Percentiles rank a stretch among this genome's conserved stretches.
Conservation (phyloP, 2,888 invertebrate species). For the Trachelus stipa region DNA sequence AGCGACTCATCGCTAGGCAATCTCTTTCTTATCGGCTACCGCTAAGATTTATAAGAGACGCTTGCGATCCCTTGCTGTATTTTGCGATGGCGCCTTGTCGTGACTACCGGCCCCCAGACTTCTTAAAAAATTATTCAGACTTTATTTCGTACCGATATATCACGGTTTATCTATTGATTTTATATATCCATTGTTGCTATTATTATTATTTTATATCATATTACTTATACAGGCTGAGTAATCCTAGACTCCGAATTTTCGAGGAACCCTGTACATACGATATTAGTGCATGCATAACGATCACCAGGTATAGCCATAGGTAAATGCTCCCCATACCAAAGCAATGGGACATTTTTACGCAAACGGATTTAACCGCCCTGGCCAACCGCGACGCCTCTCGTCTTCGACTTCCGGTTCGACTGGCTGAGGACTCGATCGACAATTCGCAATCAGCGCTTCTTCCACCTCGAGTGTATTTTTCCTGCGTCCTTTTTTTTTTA, state of each 20-base stretch:
- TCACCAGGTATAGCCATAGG: too few relatives aligned
- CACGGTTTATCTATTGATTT: neutral
- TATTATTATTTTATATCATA: too few relatives aligned
- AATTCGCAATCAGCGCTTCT: slow-evolving; percentile 1
- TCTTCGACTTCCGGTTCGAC: slow-evolving; percentile 30
- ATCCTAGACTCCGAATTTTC: too few relatives aligned
- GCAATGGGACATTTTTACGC: slow-evolving; percentile 50
- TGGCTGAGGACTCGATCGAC: slow-evolving; percentile 18
- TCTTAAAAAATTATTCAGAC: neutral
- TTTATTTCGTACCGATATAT: neutral
- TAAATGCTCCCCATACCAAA: slow-evolving; percentile 29
- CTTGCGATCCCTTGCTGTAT: neutral
- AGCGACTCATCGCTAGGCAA: slow-evolving; percentile 45
- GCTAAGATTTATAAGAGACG: slow-evolving; percentile 42
- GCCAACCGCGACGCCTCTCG: slow-evolving; percentile 13
- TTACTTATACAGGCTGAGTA: too few relatives aligned
- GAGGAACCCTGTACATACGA: too few relatives aligned
- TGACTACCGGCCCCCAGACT: slow-evolving; percentile 30
- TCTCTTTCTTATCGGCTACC: slow-evolving; percentile 52
- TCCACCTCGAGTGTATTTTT: neutral
- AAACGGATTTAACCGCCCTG: slow-evolving; percentile 55
- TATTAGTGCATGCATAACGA: slow-evolving; percentile 34
- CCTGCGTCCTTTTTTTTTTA: neutral
- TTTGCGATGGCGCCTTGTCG: slow-evolving; percentile 43
- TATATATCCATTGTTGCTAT: neutral